A percentile compares a stretch with the other conserved stretches of the same genome.
Conservation (phyloP, 2,888 invertebrate species). For the Tolmerus cingulatus region DNA sequence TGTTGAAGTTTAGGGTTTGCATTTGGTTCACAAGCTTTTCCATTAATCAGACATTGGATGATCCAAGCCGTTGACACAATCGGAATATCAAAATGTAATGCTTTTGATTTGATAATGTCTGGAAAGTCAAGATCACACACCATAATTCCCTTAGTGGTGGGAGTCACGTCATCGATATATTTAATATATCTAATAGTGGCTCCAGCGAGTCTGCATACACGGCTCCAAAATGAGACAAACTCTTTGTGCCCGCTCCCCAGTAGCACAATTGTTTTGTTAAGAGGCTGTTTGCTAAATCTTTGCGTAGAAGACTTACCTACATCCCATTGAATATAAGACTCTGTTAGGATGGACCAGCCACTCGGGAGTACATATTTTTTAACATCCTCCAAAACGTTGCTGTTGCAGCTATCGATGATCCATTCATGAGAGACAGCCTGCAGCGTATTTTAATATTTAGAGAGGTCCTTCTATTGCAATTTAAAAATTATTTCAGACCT, state of each 20-base stretch:
- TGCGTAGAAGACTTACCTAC: slow-evolving; percentile 56
- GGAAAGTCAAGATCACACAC: slow-evolving; percentile 73
- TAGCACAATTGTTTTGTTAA: slow-evolving; percentile 65
- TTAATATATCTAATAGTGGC: slow-evolving; percentile 65
- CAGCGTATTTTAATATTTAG: slow-evolving; percentile 13
- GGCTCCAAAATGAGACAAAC: slow-evolving; percentile 70
- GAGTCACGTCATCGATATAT: slow-evolving; percentile 64
- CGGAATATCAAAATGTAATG: slow-evolving; percentile 69
- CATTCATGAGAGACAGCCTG: slow-evolving; percentile 73
- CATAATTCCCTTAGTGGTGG: slow-evolving; percentile 65
- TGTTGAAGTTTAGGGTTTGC: slow-evolving; percentile 44
- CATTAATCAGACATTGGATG: slow-evolving; percentile 73
- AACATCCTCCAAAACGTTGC: slow-evolving; percentile 60
- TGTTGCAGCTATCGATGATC: slow-evolving; percentile 71
- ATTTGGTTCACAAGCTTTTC: slow-evolving; percentile 65
- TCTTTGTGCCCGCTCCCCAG: slow-evolving; percentile 66
- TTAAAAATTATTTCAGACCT: slow-evolving; percentile 50
- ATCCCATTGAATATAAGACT: slow-evolving; percentile 62
- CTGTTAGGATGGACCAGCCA: slow-evolving; percentile 68
- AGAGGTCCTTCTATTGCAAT: background rate
- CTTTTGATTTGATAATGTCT: slow-evolving; percentile 65
- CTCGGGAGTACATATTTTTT: slow-evolving; percentile 69
- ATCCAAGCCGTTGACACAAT: slow-evolving; percentile 76
- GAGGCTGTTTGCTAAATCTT: slow-evolving; percentile 63
- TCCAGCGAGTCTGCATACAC: slow-evolving; percentile 69